phyloP scores from a whole-genome alignment of 2,888 invertebrate genomes.

The Ariolimax columbianus region DNA sequence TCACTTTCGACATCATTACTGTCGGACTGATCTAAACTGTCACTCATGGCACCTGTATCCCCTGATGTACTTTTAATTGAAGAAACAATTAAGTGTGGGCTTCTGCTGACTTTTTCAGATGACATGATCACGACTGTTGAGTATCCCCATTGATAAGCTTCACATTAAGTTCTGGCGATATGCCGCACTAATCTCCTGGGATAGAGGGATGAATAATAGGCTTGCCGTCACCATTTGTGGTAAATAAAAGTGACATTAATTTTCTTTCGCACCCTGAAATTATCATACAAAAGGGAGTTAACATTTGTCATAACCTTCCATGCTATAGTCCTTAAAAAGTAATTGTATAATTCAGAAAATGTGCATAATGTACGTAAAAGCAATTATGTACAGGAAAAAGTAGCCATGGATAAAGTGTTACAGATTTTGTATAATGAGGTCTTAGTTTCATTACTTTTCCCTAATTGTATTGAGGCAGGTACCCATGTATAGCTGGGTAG shows the following conservation, averaged over 20 bases:
- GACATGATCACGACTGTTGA: conserved; percentile 14
- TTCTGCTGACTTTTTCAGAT: conserved; percentile 1
- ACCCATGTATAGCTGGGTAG: too few relatives aligned
- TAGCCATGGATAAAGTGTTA: too few relatives aligned
- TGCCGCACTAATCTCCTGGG: conserved; percentile 13
- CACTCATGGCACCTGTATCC: conserved; percentile 22
- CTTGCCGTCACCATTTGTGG: conserved; percentile 40
- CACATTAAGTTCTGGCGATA: not conserved
- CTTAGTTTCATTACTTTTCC: too few relatives aligned
- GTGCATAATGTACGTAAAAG: too few relatives aligned
- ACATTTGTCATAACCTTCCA: not conserved
- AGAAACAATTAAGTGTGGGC: not conserved
- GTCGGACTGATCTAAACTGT: not conserved
- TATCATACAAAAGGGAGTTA: not conserved
- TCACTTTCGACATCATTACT: conserved; percentile 24
- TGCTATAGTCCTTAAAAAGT: not conserved
- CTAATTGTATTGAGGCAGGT: too few relatives aligned
- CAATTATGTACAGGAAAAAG: too few relatives aligned
- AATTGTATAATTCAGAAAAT: too few relatives aligned
- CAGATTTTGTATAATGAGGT: too few relatives aligned
- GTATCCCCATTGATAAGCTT: not conserved
- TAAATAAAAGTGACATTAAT: conserved; percentile 39
- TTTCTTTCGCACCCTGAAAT: conserved; percentile 47
- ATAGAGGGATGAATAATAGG: not conserved
- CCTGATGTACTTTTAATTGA: not conserved